A percentile compares a stretch with the other conserved stretches of the same genome.
These are phyloP conservation scores for Sebastes iracundus DNA, from an alignment of 2,797 vertebrate genomes.

Conservation along the genomic window DNA sequence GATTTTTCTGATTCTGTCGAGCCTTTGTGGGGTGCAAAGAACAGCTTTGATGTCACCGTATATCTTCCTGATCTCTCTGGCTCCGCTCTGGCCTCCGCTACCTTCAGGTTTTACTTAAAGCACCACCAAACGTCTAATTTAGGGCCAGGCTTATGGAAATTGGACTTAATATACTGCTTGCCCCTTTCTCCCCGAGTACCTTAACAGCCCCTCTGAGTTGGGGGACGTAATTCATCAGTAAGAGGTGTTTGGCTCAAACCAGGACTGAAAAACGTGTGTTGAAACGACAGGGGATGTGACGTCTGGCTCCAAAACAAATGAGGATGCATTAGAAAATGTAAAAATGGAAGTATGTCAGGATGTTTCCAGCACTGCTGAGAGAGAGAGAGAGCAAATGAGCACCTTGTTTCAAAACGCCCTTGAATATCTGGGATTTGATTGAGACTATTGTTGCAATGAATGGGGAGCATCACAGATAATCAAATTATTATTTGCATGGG, in stretches of 20 bases:
- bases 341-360: background rate
- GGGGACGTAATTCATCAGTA: constrained; percentile 50
- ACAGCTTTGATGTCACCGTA: constrained; percentile 75
- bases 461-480: background rate
- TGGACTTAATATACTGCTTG: constrained; percentile 69
- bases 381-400: background rate
- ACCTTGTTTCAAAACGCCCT: background rate
- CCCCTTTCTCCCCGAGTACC: constrained; percentile 15
- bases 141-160: constrained; percentile 74
- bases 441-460: background rate
- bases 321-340: background rate
- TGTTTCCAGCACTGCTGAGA: background rate
- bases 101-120: constrained; percentile 71
- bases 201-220: constrained; percentile 40
- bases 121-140: constrained; percentile 69
- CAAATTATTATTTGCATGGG: background rate
- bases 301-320: background rate
- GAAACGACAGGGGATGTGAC: background rate
- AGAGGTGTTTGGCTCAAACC: constrained; percentile 46
- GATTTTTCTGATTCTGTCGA: constrained; percentile 57
- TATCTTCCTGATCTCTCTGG: constrained; percentile 76
- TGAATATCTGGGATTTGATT: background rate
- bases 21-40: constrained; percentile 64
- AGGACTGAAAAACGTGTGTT: constrained; percentile 7
- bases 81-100: constrained; percentile 60